Base-by-base conservation (phyloP, 2,797 vertebrate genomes). In the Phalanger gymnotis region DNA sequence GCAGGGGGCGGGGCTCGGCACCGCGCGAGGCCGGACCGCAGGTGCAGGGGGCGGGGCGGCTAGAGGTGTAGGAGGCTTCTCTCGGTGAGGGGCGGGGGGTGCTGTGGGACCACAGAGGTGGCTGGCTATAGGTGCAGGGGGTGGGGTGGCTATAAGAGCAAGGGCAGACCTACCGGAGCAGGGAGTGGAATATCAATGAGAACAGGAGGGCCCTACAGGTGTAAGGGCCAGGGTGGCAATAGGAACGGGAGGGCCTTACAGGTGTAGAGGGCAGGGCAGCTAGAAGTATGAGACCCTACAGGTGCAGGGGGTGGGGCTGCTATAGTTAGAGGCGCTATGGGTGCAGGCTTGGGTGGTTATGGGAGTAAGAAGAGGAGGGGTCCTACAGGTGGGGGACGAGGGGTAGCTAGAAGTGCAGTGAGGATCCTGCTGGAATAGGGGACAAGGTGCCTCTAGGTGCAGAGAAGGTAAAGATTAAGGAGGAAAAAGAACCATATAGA, bases 1-100 rank as follows among this genome's bases (percentile, higher is more conserved):
- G 97, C 90, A 93, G 93, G 94, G 93, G 98, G 96, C 97, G 97
- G 96, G 96, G 5, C 94, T 91, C 87, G 19, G 57, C 47, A 54
- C 56, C 11, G 53, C 34, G 34, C 51, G 94, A 34, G 96, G 95
- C 95, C 90, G 96, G 96, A 54, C 92, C 25, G 22, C 89, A 25
- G 95, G 51, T 47, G 90, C 34, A 31, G 54, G 54, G 54, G 53
- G 34, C 11, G 53, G 58, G 53, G 52, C 13, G 91, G 54, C n/a
- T 28, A 2, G 4, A 19, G 52, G 53, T 7, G 14, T 27, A 0
- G n/a, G 87, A 51, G 7, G 73, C 28, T 53, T 5, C 13, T 81
- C 13, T 10, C 16, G 13, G 90, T 40, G 90, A 53, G n/a, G 53
- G 90, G 31, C 5, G 28, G 12, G 22, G 27, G 28, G 27, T 22